Conservation (phyloP, 2,888 invertebrate species). For the Mythimna albipuncta region DNA sequence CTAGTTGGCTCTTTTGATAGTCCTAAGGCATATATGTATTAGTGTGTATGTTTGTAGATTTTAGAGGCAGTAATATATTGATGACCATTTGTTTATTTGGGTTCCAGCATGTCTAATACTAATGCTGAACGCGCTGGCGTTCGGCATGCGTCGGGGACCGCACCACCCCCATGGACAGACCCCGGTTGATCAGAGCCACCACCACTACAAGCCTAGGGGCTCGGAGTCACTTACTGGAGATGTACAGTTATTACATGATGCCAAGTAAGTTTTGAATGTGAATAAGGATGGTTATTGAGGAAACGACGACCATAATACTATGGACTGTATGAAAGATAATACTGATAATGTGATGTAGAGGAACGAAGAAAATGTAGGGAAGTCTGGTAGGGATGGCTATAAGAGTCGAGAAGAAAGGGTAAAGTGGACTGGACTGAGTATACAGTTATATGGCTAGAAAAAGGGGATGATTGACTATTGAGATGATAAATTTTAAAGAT, state of each 20-base stretch:
- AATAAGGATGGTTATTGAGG: background rate
- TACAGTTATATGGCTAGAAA: too few relatives aligned
- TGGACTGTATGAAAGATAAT: background rate
- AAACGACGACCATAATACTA: background rate
- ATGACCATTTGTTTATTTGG: background rate
- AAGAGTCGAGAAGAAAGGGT: too few relatives aligned
- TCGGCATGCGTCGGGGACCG: constrained; percentile 80
- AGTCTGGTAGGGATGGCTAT: too few relatives aligned
- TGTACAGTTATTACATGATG: constrained; percentile 93
- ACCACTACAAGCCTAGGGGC: constrained; percentile 91
- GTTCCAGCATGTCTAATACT: constrained; percentile 78
- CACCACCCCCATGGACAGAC: constrained; percentile 85
- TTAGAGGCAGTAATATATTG: background rate
- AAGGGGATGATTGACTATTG: too few relatives aligned
- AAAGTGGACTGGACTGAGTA: too few relatives aligned
- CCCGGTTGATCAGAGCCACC: constrained; percentile 80
- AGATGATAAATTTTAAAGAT: too few relatives aligned
- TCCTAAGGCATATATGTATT: too few relatives aligned
- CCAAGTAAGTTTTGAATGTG: constrained; percentile 90
- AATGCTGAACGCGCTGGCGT: constrained; percentile 70
- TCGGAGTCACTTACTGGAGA: constrained; percentile 93
- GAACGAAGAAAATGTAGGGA: background rate
- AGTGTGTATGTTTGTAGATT: too few relatives aligned
- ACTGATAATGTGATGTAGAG: background rate
- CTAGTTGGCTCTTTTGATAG: too few relatives aligned